A percentile compares a stretch with the other conserved stretches of the same genome.
phyloP scores from a whole-genome alignment of 2,888 invertebrate genomes.

The Alentia gelatinosa region DNA sequence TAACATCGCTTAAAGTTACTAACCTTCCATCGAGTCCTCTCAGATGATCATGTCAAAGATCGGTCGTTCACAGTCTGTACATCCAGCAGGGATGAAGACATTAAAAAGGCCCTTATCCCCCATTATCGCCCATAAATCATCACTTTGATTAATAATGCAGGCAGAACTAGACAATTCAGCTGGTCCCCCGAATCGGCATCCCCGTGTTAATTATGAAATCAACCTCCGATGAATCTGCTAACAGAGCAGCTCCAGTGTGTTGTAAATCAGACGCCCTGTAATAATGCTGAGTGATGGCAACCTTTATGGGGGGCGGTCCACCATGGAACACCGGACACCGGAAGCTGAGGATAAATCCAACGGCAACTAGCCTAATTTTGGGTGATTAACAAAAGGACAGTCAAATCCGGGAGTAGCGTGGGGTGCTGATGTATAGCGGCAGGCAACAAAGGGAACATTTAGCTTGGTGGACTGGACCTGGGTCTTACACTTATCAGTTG shows the following conservation, averaged over 20 bases:
- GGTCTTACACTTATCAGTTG: not conserved
- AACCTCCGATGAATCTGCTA: not conserved
- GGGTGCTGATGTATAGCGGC: not conserved
- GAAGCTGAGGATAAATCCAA: conserved; percentile 1
- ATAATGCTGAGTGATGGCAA: conserved; percentile 7
- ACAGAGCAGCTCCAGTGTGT: not conserved
- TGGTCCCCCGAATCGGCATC: not conserved
- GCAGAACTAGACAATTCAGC: conserved; percentile 9
- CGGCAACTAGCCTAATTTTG: not conserved
- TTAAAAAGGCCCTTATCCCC: not conserved
- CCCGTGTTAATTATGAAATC: conserved; percentile 5
- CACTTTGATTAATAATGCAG: conserved; percentile 29
- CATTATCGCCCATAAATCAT: conserved; percentile 36
- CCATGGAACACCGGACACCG: not conserved
- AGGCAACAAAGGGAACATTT: conserved; percentile 10
- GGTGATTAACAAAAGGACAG: conserved; percentile 21
- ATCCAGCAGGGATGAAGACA: not conserved
- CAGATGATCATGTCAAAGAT: conserved; percentile 5
- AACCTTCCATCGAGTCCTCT: not conserved
- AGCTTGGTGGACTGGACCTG: not conserved
- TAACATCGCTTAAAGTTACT: no score
- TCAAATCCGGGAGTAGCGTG: not conserved
- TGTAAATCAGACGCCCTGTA: not conserved
- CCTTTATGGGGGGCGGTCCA: not conserved
- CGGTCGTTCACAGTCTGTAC: not conserved